Conservation (phyloP, 2,113 vertebrate species). For the Aphyosemion australe region DNA sequence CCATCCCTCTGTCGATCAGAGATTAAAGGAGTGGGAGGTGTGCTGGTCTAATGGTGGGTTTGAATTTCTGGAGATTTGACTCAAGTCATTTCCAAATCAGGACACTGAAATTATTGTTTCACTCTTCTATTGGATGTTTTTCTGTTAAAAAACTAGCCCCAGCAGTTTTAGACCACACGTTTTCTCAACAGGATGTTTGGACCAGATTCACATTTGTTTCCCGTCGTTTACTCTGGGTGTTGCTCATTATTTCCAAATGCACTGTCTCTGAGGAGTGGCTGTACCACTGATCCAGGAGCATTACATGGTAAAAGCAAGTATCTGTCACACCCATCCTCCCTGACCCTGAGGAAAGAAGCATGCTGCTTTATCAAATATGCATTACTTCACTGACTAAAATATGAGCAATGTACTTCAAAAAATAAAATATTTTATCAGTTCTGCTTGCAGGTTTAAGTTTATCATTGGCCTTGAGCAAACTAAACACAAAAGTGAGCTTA, state of each 20-base stretch:
- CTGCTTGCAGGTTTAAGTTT: not conserved
- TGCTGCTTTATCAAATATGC: not conserved
- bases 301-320: slow-evolving; percentile 30
- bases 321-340: slow-evolving; percentile 8
- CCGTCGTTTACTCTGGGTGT: slow-evolving; percentile 13
- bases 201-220: too few relatives aligned
- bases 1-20: too few relatives aligned
- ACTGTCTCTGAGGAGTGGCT: slow-evolving; percentile 35
- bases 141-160: too few relatives aligned
- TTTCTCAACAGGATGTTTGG: too few relatives aligned
- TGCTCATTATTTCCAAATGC: slow-evolving; percentile 39
- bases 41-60: too few relatives aligned
- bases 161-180: too few relatives aligned
- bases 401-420: not conserved
- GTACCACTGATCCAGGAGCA: slow-evolving; percentile 22
- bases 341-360: slow-evolving; percentile 19
- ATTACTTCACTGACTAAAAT: not conserved
- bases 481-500: too few relatives aligned
- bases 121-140: too few relatives aligned
- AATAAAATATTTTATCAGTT: not conserved
- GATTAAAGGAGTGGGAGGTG: too few relatives aligned
- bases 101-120: too few relatives aligned
- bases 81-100: too few relatives aligned
- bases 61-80: too few relatives aligned
- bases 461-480: not conserved